Evolutionary conservation across 2,888 invertebrate genomes (phyloP), one percentile per base, ranked within the genome.

Genomic region (Bimastos eiseni): DNA sequence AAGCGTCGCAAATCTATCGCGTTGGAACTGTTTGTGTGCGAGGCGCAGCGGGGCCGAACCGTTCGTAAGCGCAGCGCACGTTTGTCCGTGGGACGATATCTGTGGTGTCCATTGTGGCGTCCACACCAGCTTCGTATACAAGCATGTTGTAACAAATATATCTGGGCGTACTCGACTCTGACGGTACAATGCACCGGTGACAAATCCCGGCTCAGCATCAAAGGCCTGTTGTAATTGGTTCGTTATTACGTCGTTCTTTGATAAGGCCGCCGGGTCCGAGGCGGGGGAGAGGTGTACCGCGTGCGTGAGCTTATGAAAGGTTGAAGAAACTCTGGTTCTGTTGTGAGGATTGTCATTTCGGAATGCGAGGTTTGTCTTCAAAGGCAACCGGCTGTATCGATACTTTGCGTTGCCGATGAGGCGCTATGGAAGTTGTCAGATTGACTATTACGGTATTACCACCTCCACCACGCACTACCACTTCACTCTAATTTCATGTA

Each of bases 161-260:
- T 70, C 30, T 70, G 70, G 70, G 70, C 70, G 70, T 70, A n/a
- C n/a, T 70, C 70, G 70, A 4, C 70, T 30, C 5, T n/a, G 8
- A 2, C 11, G 70, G n/a, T 30, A 70, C n/a, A 70, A 70, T 86
- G 34, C 36, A 15, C 19, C 34, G 34, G 21, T 37, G 86, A 86
- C 86, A 86, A 86, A 34, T 33, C n/a, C 36, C 86, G 86, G 86
- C 86, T 86, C 36, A 86, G 86, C 86, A 36, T 86, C 86, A 86
- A 86, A 86, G 86, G 86, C 86, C 17, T 17, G 13, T 37, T 34
- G 86, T 86, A 86, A 86, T 86, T 86, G 86, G 86, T 86, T 86
- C 86, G 70, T 70, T 70, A 70, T 70, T 70, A 70, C 70, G 70
- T 70, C 30, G 70, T n/a, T 70, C 70, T 70, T 70, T 70, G 70